These are phyloP conservation scores for Nomada ferruginata DNA, from an alignment of 2,888 invertebrate genomes.

Conservation along the genomic window DNA sequence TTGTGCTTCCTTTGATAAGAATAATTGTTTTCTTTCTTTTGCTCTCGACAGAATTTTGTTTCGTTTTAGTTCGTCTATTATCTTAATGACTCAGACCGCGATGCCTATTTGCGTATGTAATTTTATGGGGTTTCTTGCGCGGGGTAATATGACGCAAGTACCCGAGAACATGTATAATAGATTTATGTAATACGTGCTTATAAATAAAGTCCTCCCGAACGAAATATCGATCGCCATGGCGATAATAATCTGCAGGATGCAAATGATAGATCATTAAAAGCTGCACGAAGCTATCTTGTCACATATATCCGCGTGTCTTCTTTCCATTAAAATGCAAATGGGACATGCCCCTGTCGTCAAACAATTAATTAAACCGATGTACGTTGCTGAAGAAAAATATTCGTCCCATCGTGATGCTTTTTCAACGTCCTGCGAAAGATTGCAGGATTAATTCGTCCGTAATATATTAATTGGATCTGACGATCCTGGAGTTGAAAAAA, in stretches of 20 bases:
- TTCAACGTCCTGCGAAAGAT: background rate
- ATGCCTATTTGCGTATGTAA: no score
- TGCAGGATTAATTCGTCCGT: background rate
- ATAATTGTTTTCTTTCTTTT: background rate
- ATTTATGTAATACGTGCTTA: background rate
- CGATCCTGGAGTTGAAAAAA: background rate
- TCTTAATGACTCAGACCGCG: no score
- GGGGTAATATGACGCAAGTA: background rate
- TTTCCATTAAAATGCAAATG: conserved; percentile 33
- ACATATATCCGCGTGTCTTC: background rate
- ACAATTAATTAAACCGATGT: conserved; percentile 29
- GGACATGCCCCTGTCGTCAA: conserved; percentile 22
- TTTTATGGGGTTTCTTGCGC: background rate
- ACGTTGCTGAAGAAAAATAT: background rate
- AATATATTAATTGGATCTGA: background rate
- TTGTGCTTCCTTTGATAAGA: background rate
- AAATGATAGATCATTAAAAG: conserved; percentile 23
- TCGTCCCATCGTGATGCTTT: background rate
- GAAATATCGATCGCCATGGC: background rate
- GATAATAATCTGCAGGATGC: background rate
- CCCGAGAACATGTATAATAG: background rate
- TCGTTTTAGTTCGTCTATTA: background rate
- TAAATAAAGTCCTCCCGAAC: background rate
- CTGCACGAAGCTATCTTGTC: conserved; percentile 4
- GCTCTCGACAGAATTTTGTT: background rate